Evolutionary conservation across 2,113 vertebrate species (phyloP).

Genomic region (Pterocles burchelli): DNA sequence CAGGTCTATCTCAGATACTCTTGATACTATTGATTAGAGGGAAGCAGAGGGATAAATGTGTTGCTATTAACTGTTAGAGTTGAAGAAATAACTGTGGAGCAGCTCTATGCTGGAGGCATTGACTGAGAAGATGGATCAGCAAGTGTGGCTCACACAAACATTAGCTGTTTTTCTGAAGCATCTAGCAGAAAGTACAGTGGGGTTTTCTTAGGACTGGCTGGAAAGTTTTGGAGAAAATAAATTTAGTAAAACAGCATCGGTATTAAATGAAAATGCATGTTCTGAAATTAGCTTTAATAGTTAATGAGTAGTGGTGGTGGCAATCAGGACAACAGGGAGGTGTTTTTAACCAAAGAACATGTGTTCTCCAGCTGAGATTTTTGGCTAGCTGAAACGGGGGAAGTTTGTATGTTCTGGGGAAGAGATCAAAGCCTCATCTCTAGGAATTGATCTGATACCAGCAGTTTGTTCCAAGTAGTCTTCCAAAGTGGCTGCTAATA

Average conservation of each 20-base stretch:
- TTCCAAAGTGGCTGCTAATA: not conserved
- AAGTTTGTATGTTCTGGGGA: not conserved
- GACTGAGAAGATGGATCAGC: not conserved
- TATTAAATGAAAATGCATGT: not conserved
- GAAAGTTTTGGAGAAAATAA: not conserved
- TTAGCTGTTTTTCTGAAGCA: not conserved
- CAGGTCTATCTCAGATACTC: not conserved
- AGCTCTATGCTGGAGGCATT: not conserved
- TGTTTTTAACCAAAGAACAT: not conserved
- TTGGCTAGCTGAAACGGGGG: not conserved
- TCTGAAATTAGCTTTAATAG: not conserved
- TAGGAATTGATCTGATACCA: not conserved
- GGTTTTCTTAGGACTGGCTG: not conserved
- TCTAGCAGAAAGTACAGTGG: not conserved
- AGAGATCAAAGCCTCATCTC: not conserved
- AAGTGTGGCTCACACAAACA: not conserved
- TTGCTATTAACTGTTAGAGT: not conserved
- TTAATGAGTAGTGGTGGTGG: not conserved
- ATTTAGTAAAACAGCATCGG: not conserved
- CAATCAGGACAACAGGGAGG: not conserved
- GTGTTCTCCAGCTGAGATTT: not conserved
- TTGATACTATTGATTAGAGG: not conserved
- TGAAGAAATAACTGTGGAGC: not conserved
- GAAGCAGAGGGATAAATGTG: not conserved
- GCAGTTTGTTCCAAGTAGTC: not conserved